These are phyloP conservation scores for Hermatobates lingyangjiaoensis DNA, from an alignment of 1,140 invertebrate species.

Conservation along the genomic window DNA sequence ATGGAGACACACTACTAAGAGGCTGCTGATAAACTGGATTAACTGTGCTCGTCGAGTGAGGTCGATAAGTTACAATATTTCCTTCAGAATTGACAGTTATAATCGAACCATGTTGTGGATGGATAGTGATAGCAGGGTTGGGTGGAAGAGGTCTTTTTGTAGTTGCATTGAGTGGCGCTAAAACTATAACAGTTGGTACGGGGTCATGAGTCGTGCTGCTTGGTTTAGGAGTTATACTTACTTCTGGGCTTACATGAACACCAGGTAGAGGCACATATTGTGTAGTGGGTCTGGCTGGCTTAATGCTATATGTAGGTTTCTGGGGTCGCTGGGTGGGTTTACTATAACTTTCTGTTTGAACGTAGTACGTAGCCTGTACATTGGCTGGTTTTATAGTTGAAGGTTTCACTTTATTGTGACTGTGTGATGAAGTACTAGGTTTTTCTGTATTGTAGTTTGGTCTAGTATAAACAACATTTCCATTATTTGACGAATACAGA, in stretches of 20 bases:
- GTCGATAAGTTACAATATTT: conserved; percentile 9
- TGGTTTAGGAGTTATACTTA: conserved; percentile 18
- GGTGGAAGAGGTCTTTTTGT: conserved; percentile 18
- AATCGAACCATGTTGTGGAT: conserved; percentile 7
- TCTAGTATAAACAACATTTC: no score
- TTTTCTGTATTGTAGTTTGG: no score
- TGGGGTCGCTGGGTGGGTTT: conserved; percentile 14
- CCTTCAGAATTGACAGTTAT: conserved; percentile 11
- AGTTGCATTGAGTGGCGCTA: conserved; percentile 31
- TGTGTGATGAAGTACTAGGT: no score
- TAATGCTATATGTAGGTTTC: conserved; percentile 3
- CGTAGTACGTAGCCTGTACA: no score
- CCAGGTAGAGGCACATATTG: conserved; percentile 21
- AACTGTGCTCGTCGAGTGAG: conserved; percentile 3
- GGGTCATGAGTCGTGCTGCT: conserved; percentile 25
- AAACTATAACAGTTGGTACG: conserved; percentile 50
- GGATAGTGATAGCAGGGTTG: conserved; percentile 16
- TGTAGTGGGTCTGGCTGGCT: conserved; percentile 12
- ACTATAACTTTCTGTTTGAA: no score
- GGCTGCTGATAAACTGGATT: background rate
- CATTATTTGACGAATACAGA: no score
- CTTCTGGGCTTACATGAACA: conserved; percentile 18
- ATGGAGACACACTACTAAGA: background rate
- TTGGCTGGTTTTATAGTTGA: no score
- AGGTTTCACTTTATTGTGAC: no score